Evolutionary conservation across 2,888 invertebrate species (phyloP), one percentile per base, ranked within the genome.

Genomic region (Coecobrya sp.): DNA sequence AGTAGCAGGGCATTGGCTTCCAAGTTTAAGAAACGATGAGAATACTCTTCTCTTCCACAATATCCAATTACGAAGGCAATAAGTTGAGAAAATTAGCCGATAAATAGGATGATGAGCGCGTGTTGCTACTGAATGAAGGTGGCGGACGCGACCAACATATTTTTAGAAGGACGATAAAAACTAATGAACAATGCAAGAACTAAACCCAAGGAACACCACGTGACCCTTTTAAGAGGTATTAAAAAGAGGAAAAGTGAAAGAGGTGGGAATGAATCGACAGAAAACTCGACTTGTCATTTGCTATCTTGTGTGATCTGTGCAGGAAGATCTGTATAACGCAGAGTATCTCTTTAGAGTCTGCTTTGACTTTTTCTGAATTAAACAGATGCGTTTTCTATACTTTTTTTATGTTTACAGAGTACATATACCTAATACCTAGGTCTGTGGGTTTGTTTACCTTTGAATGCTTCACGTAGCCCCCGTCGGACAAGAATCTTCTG

Each of bases 401-500:
- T n/a, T n/a, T n/a, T n/a, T n/a, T n/a, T n/a, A n/a, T n/a, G n/a
- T n/a, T n/a, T n/a, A n/a, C n/a, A n/a, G n/a, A n/a, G n/a, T n/a
- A n/a, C n/a, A n/a, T n/a, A n/a, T n/a, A n/a, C n/a, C n/a, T n/a
- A n/a, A n/a, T n/a, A n/a, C n/a, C n/a, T n/a, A n/a, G n/a, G 19
- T 55, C 1, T 49, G 13, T 19, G 7, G n/a, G 5, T 42, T n/a
- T 19, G 42, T 3, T 36, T 95, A 96, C 96, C 96, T 96, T 95
- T 96, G 45, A 95, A 95, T 70, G 95, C 95, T 85, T 96, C 96
- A 55, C 96, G 95, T 13, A 93, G 65, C 68, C 96, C 96, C 92
- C 96, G 95, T 86, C 96, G 95, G 36, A 96, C 95, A 27, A 96
- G 94, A 89, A 96, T 96, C 52, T 96, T 96, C 92, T 95, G 96